These are phyloP conservation scores for Chelon auratus DNA, from an alignment of 2,797 vertebrate species.

Conservation along the genomic window DNA sequence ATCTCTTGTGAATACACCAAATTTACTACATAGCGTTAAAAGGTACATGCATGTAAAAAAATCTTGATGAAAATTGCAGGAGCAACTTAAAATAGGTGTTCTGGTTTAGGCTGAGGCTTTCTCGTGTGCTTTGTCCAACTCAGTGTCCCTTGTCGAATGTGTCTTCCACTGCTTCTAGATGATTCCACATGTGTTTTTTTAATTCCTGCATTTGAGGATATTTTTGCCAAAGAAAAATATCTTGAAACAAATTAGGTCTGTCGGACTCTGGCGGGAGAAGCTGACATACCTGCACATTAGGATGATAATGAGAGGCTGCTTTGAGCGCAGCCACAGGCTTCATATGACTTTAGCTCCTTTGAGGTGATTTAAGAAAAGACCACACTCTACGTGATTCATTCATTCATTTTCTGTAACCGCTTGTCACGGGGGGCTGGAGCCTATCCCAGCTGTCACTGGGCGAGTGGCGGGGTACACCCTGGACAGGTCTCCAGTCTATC, in stretches of 20 bases:
- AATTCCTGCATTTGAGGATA: background rate
- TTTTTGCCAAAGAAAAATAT: background rate
- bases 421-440: too few species aligned
- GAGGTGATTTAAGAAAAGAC: constrained; percentile 37
- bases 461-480: too few species aligned
- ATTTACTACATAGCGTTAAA: too few species aligned
- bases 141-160: background rate
- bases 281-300: constrained; percentile 21
- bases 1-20: too few species aligned
- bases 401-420: too few species aligned
- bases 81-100: background rate
- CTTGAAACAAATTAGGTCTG: constrained; percentile 18
- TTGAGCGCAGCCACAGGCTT: constrained; percentile 45
- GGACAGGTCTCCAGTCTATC: too few species aligned
- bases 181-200: background rate
- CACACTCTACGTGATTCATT: background rate
- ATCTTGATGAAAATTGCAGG: background rate
- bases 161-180: background rate
- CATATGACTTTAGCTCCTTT: constrained; percentile 31
- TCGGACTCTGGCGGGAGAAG: constrained; percentile 17
- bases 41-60: background rate
- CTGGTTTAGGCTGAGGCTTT: background rate
- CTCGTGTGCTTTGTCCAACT: background rate
- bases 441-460: too few species aligned
- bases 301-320: constrained; percentile 35